phyloP scores from a whole-genome alignment of 2,888 invertebrate genomes.

The Priocnemis perturbator region DNA sequence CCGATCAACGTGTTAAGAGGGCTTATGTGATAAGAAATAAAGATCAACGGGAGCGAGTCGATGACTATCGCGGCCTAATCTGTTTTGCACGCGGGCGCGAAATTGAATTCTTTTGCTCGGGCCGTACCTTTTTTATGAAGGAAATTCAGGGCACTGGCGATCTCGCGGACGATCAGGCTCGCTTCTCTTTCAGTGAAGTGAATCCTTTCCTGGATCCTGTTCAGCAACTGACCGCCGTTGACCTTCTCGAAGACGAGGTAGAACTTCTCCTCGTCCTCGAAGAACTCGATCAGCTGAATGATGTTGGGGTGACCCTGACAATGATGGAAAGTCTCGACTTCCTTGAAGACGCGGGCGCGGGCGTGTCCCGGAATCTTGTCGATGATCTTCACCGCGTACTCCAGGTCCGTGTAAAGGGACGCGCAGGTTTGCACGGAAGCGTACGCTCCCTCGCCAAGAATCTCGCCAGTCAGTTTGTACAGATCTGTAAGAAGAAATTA shows the following conservation, averaged over 20 bases:
- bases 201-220: conserved; percentile 93
- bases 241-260: conserved; percentile 99
- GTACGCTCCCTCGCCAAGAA: conserved; percentile 97
- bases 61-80: no score
- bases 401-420: conserved; percentile 92
- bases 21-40: no score
- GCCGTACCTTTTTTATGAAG: conserved; percentile 96
- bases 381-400: conserved; percentile 98
- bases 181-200: conserved; percentile 98
- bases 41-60: no score
- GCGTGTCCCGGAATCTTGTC: conserved; percentile 97
- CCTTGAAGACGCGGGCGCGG: conserved; percentile 95
- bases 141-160: conserved; percentile 95
- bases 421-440: conserved; percentile 96
- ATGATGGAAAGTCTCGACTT: conserved; percentile 99
- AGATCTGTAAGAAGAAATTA: conserved; percentile 81
- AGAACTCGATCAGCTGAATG: conserved; percentile 97
- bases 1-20: no score
- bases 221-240: conserved; percentile 94
- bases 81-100: no score
- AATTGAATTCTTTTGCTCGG: no score
- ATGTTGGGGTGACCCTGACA: conserved; percentile 98
- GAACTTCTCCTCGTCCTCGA: conserved; percentile 97
- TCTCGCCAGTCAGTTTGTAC: conserved; percentile 95
- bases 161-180: conserved; percentile 93